phyloP scores from a whole-genome alignment of 2,113 vertebrate species.

The Scomber scombrus region DNA sequence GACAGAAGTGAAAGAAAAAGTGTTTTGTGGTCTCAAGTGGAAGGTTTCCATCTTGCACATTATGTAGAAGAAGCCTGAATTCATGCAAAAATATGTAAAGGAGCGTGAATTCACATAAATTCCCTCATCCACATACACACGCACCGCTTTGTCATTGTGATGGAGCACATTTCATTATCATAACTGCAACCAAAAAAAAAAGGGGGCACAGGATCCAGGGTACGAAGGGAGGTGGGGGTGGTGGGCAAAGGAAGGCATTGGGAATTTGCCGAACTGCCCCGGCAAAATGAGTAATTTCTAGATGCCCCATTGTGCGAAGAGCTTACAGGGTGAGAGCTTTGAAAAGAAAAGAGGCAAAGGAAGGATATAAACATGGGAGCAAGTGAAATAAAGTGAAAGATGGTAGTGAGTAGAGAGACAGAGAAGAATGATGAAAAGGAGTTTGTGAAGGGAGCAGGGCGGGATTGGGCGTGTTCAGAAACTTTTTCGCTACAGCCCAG shows the following conservation, averaged over 20 bases:
- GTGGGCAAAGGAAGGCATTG: constrained; percentile 63
- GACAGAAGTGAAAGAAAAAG: constrained; percentile 20
- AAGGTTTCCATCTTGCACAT: constrained; percentile 27
- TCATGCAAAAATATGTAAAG: constrained; percentile 46
- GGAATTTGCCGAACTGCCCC: constrained; percentile 71
- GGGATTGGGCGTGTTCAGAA: constrained; percentile 84
- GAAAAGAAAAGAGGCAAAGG: constrained; percentile 67
- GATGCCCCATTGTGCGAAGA: constrained; percentile 81
- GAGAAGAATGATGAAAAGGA: constrained; percentile 72
- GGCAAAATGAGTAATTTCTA: constrained; percentile 84
- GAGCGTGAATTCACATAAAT: constrained; percentile 48
- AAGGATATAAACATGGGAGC: constrained; percentile 71
- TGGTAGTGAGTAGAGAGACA: constrained; percentile 72
- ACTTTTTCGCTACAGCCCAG: constrained; percentile 84
- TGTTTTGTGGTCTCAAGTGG: constrained; percentile 4
- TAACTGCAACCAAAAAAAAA: constrained; percentile 36
- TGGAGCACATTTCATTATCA: constrained; percentile 65
- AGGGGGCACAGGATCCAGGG: constrained; percentile 25
- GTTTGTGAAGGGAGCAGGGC: constrained; percentile 79
- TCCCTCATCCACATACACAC: constrained; percentile 37
- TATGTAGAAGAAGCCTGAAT: constrained; percentile 3
- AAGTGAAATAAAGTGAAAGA: constrained; percentile 78
- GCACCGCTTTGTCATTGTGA: constrained; percentile 66
- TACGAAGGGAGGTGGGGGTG: constrained; percentile 41
- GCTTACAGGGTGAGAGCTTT: constrained; percentile 78